A percentile compares a stretch with the other conserved stretches of the same genome.
These are phyloP conservation scores for Sarcophaga subvicina DNA, from an alignment of 2,888 invertebrate genomes.

Conservation along the genomic window DNA sequence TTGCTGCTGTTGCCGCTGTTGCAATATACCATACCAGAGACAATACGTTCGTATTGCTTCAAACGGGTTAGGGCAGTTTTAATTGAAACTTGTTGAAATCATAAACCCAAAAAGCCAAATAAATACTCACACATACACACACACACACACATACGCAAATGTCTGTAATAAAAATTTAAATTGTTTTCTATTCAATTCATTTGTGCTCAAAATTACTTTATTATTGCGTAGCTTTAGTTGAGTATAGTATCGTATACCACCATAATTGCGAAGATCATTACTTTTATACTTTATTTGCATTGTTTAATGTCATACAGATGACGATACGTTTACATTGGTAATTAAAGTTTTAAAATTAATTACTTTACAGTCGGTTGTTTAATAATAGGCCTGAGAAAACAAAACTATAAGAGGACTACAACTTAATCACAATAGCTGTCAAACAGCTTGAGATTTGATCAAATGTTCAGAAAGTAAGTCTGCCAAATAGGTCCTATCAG, in stretches of 20 bases:
- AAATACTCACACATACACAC: background rate
- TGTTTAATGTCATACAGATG: no score
- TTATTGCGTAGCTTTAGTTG: slow-evolving; percentile 5
- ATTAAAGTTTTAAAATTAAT: no score
- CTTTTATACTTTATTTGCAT: no score
- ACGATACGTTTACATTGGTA: no score
- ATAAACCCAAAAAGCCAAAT: slow-evolving; percentile 12
- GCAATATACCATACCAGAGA: slow-evolving; percentile 1
- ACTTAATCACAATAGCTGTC: no score
- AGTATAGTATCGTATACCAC: background rate
- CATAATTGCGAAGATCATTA: no score
- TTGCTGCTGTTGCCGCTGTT: background rate
- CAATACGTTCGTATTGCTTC: background rate
- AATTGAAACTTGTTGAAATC: slow-evolving; percentile 48
- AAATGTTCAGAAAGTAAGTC: no score
- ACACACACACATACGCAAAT: background rate
- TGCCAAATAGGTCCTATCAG: no score
- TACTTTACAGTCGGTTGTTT: no score
- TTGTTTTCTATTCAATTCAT: slow-evolving; percentile 14
- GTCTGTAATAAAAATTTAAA: background rate
- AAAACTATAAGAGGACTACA: no score
- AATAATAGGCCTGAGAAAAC: no score
- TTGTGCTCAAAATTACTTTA: slow-evolving; percentile 7
- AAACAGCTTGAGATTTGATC: no score
- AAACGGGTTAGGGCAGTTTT: slow-evolving; percentile 42